Evolutionary conservation across 2,888 invertebrate species (phyloP).

Genomic region (Teinopalpus imperialis): DNA sequence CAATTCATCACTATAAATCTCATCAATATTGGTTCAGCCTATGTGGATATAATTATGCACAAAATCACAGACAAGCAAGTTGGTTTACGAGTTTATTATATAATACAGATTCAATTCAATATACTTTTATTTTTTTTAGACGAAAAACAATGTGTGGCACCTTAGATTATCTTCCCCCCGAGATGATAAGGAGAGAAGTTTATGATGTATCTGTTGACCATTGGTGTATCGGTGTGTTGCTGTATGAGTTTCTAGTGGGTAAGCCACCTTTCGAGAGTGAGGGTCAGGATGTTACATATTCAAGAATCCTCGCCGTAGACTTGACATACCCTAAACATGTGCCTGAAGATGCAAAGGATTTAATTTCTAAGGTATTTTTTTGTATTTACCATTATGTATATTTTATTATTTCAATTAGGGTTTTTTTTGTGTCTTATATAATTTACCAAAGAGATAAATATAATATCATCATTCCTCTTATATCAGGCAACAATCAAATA

Average conservation of each 20-base stretch:
- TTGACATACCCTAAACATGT: slow-evolving; percentile 86
- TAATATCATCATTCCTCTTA: no score
- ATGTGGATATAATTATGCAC: no score
- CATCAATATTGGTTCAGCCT: no score
- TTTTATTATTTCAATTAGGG: no score
- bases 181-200: slow-evolving; percentile 93
- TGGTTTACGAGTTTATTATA: no score
- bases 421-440: no score
- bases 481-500: no score
- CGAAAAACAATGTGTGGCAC: slow-evolving; percentile 97
- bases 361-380: slow-evolving; percentile 85
- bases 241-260: slow-evolving; percentile 97
- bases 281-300: slow-evolving; percentile 86
- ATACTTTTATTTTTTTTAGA: slow-evolving; percentile 65
- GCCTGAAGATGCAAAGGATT: slow-evolving; percentile 86
- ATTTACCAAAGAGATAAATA: no score
- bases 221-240: slow-evolving; percentile 95
- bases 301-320: slow-evolving; percentile 84
- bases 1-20: no score
- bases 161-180: slow-evolving; percentile 96
- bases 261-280: slow-evolving; percentile 95
- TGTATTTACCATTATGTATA: not conserved
- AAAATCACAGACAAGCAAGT: no score
- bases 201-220: slow-evolving; percentile 93
- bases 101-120: no score